Base-by-base conservation (phyloP, 2,888 invertebrate genomes). In the Pandemis corylana region DNA sequence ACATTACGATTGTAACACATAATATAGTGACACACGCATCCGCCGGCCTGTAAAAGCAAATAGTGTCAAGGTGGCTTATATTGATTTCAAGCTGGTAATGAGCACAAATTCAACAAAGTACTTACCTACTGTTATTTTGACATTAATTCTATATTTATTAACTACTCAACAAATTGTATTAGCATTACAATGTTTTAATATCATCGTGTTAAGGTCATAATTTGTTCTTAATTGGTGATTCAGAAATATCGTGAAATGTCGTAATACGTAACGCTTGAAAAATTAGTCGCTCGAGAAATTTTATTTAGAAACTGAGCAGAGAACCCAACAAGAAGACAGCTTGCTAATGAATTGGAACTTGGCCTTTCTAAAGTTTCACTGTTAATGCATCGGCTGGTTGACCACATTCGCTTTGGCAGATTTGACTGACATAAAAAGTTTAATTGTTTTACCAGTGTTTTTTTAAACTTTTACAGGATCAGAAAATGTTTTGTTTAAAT, bases 21-120 rank as follows among this genome's bases (percentile, higher is more conserved):
- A 85, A 86, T 81, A 84, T 83, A 87, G 83, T 81, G 85, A 85
- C 85, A 86, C 83, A 87, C 86, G 85, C 89, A 87, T 89, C 87
- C 87, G 88, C 85, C 83, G 85, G 84, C 82, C 84, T 88, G 88
- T 88, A 86, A 88, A 89, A 88, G 85, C 86, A 88, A 91, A 91
- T 86, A 91, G 90, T 91, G 91, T 90, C 91, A 91, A 91, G 91
- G 91, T 84, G 83, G 83, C 86, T 86, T 89, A 89, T 90, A 91
- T 90, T 88, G 90, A 91, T 91, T 91, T 89, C 90, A 88, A 87
- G 83, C 85, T 88, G 84, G 86, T 87, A 90, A 90, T 88, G 87
- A 89, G 89, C 82, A 87, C 87, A 86, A 84, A 86, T 84, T 78
- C 63, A 67, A 71, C 64, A 36, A 36, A 36, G 28, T 36, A 36